Percentiles rank a stretch among this genome's conserved stretches.
Conservation (phyloP, 2,797 vertebrate genomes). For the Phoebastria nigripes region DNA sequence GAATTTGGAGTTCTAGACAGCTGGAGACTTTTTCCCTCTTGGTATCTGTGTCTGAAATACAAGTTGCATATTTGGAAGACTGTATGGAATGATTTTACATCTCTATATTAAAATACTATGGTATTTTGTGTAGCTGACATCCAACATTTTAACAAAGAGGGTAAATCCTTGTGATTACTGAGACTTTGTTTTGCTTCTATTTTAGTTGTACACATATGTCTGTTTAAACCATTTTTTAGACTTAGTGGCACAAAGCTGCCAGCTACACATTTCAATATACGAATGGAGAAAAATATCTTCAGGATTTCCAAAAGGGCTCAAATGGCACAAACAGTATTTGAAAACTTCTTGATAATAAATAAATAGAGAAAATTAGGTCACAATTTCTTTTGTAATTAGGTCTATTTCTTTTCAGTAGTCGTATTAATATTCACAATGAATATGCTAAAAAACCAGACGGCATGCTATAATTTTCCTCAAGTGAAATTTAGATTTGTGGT, state of each 20-base stretch:
- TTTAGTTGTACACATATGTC: neutral
- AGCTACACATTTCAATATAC: neutral
- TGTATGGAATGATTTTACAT: conserved; percentile 47
- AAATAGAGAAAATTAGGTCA: conserved; percentile 59
- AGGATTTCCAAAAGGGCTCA: conserved; percentile 32
- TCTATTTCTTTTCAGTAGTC: conserved; percentile 53
- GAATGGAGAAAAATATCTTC: conserved; percentile 23
- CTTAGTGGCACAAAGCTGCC: neutral
- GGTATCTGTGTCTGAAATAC: conserved; percentile 51
- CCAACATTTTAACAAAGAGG: conserved; percentile 2
- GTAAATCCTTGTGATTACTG: neutral
- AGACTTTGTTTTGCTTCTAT: neutral
- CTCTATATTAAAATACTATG: conserved; percentile 2
- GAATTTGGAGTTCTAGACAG: conserved; percentile 32
- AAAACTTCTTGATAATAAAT: conserved; percentile 67
- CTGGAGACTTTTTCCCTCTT: conserved; percentile 24
- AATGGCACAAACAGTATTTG: conserved; percentile 6
- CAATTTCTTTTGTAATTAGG: conserved; percentile 60
- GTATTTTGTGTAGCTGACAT: neutral
- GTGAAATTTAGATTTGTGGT: neutral
- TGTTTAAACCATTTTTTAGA: neutral
- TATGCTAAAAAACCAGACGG: neutral
- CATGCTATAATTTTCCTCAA: neutral
- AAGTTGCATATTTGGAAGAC: conserved; percentile 45
- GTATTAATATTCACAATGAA: conserved; percentile 45